Conservation (phyloP, 2,888 invertebrate genomes). For the Philopedon plagiatum region DNA sequence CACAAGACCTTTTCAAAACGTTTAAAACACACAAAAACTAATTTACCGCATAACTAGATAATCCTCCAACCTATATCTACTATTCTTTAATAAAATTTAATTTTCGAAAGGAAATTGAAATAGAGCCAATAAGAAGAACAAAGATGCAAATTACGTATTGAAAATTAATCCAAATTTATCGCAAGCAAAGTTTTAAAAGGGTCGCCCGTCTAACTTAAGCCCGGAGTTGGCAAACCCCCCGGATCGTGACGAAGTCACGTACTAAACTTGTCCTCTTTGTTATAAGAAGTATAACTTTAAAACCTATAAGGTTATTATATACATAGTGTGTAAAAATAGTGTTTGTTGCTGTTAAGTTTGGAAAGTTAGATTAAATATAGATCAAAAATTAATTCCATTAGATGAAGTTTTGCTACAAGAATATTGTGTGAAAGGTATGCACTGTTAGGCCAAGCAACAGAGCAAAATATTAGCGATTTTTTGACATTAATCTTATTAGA, state of each 20-base stretch:
- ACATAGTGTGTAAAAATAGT: not conserved
- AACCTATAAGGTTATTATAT: not conserved
- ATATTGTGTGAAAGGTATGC: too few species aligned
- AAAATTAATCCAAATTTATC: slow-evolving; percentile 61
- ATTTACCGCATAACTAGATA: too few species aligned
- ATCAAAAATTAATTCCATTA: too few species aligned
- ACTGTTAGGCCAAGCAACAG: too few species aligned
- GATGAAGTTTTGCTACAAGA: too few species aligned
- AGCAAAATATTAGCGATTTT: too few species aligned
- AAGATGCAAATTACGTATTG: slow-evolving; percentile 54
- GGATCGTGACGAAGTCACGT: slow-evolving; percentile 62
- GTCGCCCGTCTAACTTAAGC: slow-evolving; percentile 62
- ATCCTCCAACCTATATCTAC: not conserved
- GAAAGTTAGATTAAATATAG: too few species aligned
- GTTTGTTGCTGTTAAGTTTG: too few species aligned
- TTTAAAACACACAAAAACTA: too few species aligned
- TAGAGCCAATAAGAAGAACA: slow-evolving; percentile 7
- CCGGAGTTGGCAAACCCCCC: slow-evolving; percentile 54
- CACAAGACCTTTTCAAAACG: too few species aligned
- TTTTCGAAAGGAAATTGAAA: slow-evolving; percentile 15
- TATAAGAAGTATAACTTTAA: slow-evolving; percentile 7
- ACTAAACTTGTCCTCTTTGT: slow-evolving; percentile 16
- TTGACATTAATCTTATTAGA: too few species aligned
- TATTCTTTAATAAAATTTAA: not conserved
- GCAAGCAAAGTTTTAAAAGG: slow-evolving; percentile 64